Conservation (phyloP, 2,797 vertebrate species). For the Sebastes minor region DNA sequence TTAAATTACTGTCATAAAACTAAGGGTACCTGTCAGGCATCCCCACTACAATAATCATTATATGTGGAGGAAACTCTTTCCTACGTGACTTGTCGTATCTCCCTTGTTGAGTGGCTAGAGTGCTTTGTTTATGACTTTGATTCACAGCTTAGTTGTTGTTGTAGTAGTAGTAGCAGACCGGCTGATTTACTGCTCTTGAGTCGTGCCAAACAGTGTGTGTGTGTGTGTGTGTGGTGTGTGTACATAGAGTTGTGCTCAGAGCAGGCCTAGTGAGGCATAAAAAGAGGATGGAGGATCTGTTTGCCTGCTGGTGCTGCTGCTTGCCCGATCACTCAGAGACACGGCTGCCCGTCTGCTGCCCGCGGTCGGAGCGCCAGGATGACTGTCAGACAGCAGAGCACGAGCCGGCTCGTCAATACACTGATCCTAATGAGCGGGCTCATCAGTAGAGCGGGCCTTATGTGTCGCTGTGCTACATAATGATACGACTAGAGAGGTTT, state of each 20-base stretch:
- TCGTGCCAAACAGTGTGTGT: slow-evolving; percentile 40
- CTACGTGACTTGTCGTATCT: slow-evolving; percentile 16
- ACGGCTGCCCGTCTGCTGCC: slow-evolving; percentile 38
- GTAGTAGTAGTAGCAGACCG: slow-evolving; percentile 42
- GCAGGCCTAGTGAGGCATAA: slow-evolving; percentile 46
- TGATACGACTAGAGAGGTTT: slow-evolving; percentile 5
- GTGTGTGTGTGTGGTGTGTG: neutral
- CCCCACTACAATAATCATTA: neutral
- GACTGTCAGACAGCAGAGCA: slow-evolving; percentile 42
- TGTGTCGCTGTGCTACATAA: slow-evolving; percentile 21
- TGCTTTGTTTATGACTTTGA: slow-evolving; percentile 60
- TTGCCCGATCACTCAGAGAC: slow-evolving; percentile 45
- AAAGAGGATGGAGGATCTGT: slow-evolving; percentile 53
- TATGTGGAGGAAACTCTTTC: neutral
- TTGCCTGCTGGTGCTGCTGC: slow-evolving; percentile 50
- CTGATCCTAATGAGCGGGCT: slow-evolving; percentile 61
- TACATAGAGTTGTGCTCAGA: slow-evolving; percentile 36
- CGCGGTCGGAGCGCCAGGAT: slow-evolving; percentile 23
- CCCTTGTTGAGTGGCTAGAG: slow-evolving; percentile 23
- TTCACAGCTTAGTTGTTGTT: slow-evolving; percentile 53
- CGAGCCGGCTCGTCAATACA: slow-evolving; percentile 46
- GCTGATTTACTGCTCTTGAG: slow-evolving; percentile 61
- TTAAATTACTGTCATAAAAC: neutral
- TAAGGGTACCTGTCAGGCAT: neutral
- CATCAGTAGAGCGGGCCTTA: slow-evolving; percentile 28